Percentiles rank a stretch among this genome's conserved stretches.
phyloP scores from a whole-genome alignment of 2,797 vertebrate genomes.

The Brachymystax lenok region DNA sequence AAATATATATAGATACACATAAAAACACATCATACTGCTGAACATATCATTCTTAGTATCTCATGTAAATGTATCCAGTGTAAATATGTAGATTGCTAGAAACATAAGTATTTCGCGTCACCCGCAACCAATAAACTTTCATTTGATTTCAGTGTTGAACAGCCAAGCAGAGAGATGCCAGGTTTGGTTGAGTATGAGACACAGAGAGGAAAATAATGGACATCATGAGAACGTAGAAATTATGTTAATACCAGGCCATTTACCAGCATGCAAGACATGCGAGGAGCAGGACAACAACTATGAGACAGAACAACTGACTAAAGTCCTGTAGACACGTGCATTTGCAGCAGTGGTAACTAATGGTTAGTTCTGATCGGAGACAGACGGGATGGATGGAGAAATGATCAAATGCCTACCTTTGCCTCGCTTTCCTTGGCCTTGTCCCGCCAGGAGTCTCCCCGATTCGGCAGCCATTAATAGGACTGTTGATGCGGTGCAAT shows the following conservation, averaged over 20 bases:
- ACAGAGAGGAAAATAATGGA: slow-evolving; percentile 17
- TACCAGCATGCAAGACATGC: not conserved
- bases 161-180: not conserved
- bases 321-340: not conserved
- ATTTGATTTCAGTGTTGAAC: no score
- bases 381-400: slow-evolving; percentile 55
- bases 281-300: not conserved
- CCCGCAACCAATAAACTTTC: no score
- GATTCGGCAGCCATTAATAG: slow-evolving; percentile 87
- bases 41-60: no score
- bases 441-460: slow-evolving; percentile 86
- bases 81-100: no score
- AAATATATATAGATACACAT: no score
- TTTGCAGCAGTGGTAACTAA: slow-evolving; percentile 70
- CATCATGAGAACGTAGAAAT: not conserved
- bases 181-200: not conserved
- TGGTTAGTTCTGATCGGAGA: slow-evolving; percentile 76
- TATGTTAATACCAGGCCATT: not conserved
- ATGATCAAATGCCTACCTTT: slow-evolving; percentile 83
- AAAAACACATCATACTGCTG: no score
- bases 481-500: slow-evolving; percentile 82
- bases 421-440: slow-evolving; percentile 81
- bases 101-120: no score
- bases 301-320: not conserved
- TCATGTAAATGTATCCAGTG: no score